phyloP scores from a whole-genome alignment of 1,140 invertebrate species.

The Megalopta genalis region DNA sequence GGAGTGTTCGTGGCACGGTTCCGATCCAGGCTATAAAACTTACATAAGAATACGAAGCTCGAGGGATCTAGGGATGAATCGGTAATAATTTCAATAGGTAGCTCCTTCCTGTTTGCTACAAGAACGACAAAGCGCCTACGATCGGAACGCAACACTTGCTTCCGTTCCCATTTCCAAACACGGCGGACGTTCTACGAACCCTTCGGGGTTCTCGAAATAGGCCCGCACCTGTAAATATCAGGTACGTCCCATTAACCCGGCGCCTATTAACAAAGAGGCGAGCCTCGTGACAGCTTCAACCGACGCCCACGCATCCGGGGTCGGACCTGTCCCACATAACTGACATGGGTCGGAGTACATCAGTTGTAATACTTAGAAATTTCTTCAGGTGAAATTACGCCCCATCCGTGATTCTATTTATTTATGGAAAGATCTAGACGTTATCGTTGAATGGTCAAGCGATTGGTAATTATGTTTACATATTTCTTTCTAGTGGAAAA shows the following conservation, averaged over 20 bases:
- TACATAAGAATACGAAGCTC: too few species aligned
- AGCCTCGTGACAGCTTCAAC: slow-evolving; percentile 9
- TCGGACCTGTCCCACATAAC: neutral
- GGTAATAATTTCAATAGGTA: neutral
- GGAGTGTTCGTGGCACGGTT: too few species aligned
- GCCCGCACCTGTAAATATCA: slow-evolving; percentile 48
- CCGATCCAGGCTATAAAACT: too few species aligned
- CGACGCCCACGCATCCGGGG: slow-evolving; percentile 54
- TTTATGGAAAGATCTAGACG: slow-evolving; percentile 2
- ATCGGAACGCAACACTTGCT: slow-evolving; percentile 14
- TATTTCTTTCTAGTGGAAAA: too few species aligned
- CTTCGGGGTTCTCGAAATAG: slow-evolving; percentile 29
- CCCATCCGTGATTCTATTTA: neutral
- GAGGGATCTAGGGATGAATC: neutral
- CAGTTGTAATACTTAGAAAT: slow-evolving; percentile 15
- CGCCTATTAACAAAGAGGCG: slow-evolving; percentile 31
- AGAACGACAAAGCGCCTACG: slow-evolving; percentile 19
- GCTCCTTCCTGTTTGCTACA: neutral
- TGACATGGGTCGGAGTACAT: slow-evolving; percentile 19
- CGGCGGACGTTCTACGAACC: slow-evolving; percentile 16
- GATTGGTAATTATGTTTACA: slow-evolving; percentile 11
- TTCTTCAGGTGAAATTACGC: slow-evolving; percentile 58
- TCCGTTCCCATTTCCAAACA: slow-evolving; percentile 53
- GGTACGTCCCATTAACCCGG: slow-evolving; percentile 32
- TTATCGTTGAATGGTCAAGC: slow-evolving; percentile 30